Evolutionary conservation across 2,797 vertebrate genomes (phyloP), one percentile per base, ranked within the genome.

Genomic region (Hylomyscus alleni): DNA sequence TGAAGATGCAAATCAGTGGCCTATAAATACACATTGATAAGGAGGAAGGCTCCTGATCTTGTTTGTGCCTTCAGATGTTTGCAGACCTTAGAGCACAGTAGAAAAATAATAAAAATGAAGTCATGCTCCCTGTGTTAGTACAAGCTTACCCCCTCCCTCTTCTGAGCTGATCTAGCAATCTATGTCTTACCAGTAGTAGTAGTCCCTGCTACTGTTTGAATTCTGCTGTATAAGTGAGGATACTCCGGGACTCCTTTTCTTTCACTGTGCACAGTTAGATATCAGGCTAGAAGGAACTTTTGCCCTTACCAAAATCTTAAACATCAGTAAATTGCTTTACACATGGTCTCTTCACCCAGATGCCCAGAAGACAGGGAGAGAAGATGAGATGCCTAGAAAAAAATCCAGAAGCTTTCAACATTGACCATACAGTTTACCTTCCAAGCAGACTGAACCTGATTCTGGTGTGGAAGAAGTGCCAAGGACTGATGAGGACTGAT

Each of bases 101-200:
- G 29, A 73, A 94, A 94, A 93, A 54, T 24, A 77, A 34, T 52
- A 65, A 96, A 96, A 93, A 93, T 3, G 44, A n/a, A 93, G 56
- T 78, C 20, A 5, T 14, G 8, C 2, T 22, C 19, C 91, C 34
- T 89, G 9, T 62, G 24, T 15, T 89, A 88, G 69, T 47, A 69
- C 1, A 37, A 20, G 40, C 17, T 29, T 50, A 58, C 67, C 17
- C 34, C 9, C 34, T 90, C 29, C 7, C 29, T 62, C 47, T 91
- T 80, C 34, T 67, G 34, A 95, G 24, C 47, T 75, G 91, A 9
- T 47, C 47, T 78, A 89, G 19, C 24, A 22, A 34, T 50, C 40
- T 12, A 3, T 62, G 37, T 85, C 20, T 89, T 88, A 7, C 60
- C 65, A 77, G 78, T 50, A 89, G 56, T 73, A 60, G 22, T 0